Evolutionary conservation across 2,888 invertebrate species (phyloP), one percentile per base, ranked within the genome.

Genomic region (Ryuthela nishihirai): DNA sequence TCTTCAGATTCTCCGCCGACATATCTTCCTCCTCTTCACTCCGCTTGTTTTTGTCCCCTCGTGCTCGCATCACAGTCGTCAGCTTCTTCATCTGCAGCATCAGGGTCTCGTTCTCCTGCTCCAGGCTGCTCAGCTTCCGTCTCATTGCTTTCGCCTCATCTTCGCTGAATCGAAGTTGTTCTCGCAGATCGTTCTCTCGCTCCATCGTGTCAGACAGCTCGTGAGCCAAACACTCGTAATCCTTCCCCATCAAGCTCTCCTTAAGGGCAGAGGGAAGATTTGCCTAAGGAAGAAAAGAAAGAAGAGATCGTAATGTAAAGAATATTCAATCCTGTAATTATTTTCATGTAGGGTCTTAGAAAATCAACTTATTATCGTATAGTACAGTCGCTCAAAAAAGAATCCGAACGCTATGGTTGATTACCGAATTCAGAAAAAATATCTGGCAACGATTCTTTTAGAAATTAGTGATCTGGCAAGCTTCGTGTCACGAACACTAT

Each of bases 21-120:
- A 76, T 65, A 75, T 89, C 88, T 68, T 90, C 90, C 38, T 71
- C 68, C 70, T 85, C 83, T 69, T 85, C 86, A 17, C 54, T 53
- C n/a, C n/a, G n/a, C n/a, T n/a, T n/a, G 9, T 59, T 53, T 12
- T 29, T 29, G 29, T 29, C 29, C 12, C 29, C 29, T 29, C 12
- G 7, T 29, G 83, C 83, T 82, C 49, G 36, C 79, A 85, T 83
- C 78, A 85, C 84, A 76, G 85, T 83, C 79, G 91, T 89, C 85
- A 94, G 87, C 84, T 93, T 93, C 83, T 92, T 89, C 79, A 95
- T 83, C 82, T 94, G 94, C 80, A 89, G 83, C 77, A 89, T 85
- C 77, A 94, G 82, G 69, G 89, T 89, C 77, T 97, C 95, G 81
- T 95, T 95, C 81, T 97, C 95, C 76, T 93, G 92, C 79, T 97